Evolutionary conservation across 2,113 vertebrate species (phyloP).

Genomic region (Sminthopsis crassicaudata): DNA sequence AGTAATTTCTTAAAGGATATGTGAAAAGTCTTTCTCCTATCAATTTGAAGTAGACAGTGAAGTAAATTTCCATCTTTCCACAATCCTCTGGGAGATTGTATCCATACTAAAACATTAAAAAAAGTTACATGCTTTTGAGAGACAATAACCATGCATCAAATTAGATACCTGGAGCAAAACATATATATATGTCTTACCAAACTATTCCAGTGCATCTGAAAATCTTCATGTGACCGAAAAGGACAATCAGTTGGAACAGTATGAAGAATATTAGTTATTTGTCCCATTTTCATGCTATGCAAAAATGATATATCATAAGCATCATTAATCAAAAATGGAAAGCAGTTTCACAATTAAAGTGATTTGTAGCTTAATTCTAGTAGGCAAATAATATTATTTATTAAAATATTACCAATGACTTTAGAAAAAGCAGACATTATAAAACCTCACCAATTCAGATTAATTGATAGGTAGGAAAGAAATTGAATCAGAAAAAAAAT

Average conservation of each 20-base stretch:
- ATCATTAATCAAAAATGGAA: conserved; percentile 36
- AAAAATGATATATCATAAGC: conserved; percentile 54
- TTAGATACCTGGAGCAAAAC: not conserved
- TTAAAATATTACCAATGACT: conserved; percentile 42
- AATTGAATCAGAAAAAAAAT: not conserved
- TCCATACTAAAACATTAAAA: conserved; percentile 88
- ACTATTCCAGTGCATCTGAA: conserved; percentile 90
- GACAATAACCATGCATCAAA: conserved; percentile 49
- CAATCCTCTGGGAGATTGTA: conserved; percentile 89
- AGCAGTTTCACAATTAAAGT: conserved; percentile 35
- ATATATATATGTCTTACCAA: conserved; percentile 84
- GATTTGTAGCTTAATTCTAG: not conserved
- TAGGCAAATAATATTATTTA: not conserved
- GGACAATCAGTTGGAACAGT: conserved; percentile 86
- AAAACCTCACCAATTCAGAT: conserved; percentile 13
- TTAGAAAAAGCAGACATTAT: not conserved
- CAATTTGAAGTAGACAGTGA: conserved; percentile 91
- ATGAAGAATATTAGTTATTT: conserved; percentile 89
- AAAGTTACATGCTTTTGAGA: not conserved
- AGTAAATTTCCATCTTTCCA: conserved; percentile 85
- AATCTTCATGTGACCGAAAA: conserved; percentile 88
- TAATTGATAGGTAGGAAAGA: not conserved
- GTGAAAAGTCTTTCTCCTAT: conserved; percentile 89
- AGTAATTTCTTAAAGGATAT: conserved; percentile 85
- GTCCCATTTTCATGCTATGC: conserved; percentile 94